Evolutionary conservation across 1,140 invertebrate species (phyloP), one percentile per base, ranked within the genome.

Genomic region (Dendroctonus ponderosae): DNA sequence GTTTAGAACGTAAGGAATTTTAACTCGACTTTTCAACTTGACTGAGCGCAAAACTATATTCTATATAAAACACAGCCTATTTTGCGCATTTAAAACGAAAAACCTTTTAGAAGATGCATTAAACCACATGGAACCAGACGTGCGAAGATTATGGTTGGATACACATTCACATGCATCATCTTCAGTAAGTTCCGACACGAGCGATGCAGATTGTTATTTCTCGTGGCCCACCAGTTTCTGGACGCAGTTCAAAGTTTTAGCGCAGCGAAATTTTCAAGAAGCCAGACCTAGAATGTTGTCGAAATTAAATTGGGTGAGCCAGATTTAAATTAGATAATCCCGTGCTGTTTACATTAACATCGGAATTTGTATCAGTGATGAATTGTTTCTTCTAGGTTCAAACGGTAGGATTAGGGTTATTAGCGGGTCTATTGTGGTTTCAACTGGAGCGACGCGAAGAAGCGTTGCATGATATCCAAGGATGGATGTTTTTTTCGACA

Each of bases 401-500:
- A 79, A 92, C 90, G 2, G 82, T 78, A 60, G 86, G 86, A 0
- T 77, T 93, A 52, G 90, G 87, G 0, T 70, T 91, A 48, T 82
- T 93, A 75, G 87, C 90, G 3, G 91, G 91, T 6, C 82, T 91
- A 5, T 81, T 93, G 9, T 93, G 91, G 91, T 90, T 91, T 71
- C 86, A 91, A 74, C 78, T 92, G 72, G 86, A 89, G 3, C 80
- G 90, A 39, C 86, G 82, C 6, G 92, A 94, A 78, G 85, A 89
- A 67, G 85, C 87, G 5, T 80, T 94, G 38, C 85, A 89, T 63
- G 91, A 94, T 78, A 87, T 93, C 40, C 89, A 91, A 80, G 91
- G 91, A 48, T 92, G 89, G 89, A 91, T 92, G 87, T 93, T 93
- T 76, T 93, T 92, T 80, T 90, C 90, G 15, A 89, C 89, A 37